These are phyloP conservation scores for Barnardius zonarius DNA, from an alignment of 2,113 vertebrate species.

Conservation along the genomic window DNA sequence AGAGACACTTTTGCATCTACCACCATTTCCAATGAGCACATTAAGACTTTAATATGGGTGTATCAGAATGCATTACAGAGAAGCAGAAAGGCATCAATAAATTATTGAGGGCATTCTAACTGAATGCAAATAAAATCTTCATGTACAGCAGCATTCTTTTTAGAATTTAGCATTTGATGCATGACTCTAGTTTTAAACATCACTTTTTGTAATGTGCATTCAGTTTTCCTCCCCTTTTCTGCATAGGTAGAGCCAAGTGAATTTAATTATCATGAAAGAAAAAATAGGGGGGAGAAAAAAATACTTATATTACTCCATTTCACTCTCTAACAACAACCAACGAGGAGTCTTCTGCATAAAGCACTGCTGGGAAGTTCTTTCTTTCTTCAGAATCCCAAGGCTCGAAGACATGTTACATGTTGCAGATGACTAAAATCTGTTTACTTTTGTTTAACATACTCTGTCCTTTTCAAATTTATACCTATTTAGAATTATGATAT, in stretches of 20 bases:
- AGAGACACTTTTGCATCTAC: neutral
- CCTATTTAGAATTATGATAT: neutral
- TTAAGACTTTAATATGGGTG: slow-evolving; percentile 1
- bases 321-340: neutral
- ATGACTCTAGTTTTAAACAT: neutral
- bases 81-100: neutral
- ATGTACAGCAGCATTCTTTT: neutral
- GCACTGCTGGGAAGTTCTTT: neutral
- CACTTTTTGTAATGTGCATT: neutral
- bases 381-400: neutral
- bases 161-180: neutral
- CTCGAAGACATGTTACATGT: neutral
- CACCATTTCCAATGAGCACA: neutral
- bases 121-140: slow-evolving; percentile 7
- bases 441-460: neutral
- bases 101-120: slow-evolving; percentile 32
- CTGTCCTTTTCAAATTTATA: neutral
- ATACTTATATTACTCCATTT: neutral
- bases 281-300: neutral
- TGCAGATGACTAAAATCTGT: neutral
- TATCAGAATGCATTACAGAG: slow-evolving; percentile 3
- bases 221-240: neutral
- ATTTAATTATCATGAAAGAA: neutral
- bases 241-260: neutral
- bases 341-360: neutral